Conservation (phyloP, 2,797 vertebrate species). For the Vultur gryphus region DNA sequence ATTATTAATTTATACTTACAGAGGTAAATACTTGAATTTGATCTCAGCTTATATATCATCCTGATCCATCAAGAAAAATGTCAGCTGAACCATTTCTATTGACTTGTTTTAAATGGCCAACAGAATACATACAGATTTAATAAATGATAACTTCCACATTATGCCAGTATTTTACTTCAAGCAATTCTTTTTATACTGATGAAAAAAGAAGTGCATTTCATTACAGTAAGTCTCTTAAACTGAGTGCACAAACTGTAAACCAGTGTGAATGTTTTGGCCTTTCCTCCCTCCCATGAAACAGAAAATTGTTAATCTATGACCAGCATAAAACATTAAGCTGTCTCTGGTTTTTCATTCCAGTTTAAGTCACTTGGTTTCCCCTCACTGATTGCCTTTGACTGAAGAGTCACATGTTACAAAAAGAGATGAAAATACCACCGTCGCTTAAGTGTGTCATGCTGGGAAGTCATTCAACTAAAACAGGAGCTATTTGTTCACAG, state of each 20-base stretch:
- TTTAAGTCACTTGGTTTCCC: constrained; percentile 62
- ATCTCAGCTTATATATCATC: not conserved
- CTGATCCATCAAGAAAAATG: not conserved
- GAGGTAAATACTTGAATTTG: not conserved
- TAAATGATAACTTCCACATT: not conserved
- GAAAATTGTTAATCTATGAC: constrained; percentile 73
- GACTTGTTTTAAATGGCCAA: not conserved
- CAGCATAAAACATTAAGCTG: constrained; percentile 55
- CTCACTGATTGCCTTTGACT: constrained; percentile 60
- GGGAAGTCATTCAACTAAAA: constrained; percentile 61
- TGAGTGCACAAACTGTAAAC: constrained; percentile 11
- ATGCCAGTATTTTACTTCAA: not conserved
- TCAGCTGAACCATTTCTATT: not conserved
- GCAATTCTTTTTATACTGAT: not conserved
- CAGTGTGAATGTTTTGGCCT: not conserved
- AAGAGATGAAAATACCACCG: constrained; percentile 45
- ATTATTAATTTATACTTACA: constrained; percentile 10
- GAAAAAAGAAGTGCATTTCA: not conserved
- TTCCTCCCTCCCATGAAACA: constrained; percentile 33
- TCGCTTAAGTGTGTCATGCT: constrained; percentile 40
- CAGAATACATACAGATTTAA: not conserved
- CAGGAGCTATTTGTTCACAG: constrained; percentile 40
- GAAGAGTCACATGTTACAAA: constrained; percentile 63
- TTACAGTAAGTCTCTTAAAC: not conserved
- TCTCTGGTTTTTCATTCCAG: constrained; percentile 65